Conservation (phyloP, 2,888 invertebrate genomes). For the Dasypolia templi region DNA sequence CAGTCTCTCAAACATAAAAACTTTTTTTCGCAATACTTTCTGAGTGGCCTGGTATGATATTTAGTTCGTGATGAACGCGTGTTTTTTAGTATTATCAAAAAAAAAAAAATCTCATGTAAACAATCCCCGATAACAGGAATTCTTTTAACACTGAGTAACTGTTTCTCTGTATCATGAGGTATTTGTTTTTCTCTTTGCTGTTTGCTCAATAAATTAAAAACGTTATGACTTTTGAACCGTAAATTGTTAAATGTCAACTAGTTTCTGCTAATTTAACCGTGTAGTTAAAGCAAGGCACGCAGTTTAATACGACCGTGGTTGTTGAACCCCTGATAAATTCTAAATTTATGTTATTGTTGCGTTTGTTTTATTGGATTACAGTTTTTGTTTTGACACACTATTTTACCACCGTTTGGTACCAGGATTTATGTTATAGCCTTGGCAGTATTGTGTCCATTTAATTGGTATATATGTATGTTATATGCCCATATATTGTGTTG, state of each 20-base stretch:
- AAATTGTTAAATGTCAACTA: conserved; percentile 16
- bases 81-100: no score
- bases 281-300: conserved; percentile 20
- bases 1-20: no score
- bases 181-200: neutral
- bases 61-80: no score
- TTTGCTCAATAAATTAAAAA: neutral
- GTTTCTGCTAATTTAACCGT: conserved; percentile 42
- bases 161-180: neutral
- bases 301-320: conserved; percentile 42
- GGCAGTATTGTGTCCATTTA: neutral
- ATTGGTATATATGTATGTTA: no score
- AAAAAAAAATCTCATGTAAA: no score
- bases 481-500: no score
- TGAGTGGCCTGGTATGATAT: no score
- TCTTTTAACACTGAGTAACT: neutral
- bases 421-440: neutral
- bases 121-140: neutral
- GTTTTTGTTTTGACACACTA: conserved; percentile 55
- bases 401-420: conserved; percentile 11
- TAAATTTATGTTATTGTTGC: conserved; percentile 52
- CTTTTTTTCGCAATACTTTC: no score
- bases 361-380: conserved; percentile 52
- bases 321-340: conserved; percentile 41
- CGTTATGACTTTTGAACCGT: neutral